Evolutionary conservation across 2,888 invertebrate species (phyloP), one percentile per base, ranked within the genome.

Genomic region (Pollenia griseotomentosa): DNA sequence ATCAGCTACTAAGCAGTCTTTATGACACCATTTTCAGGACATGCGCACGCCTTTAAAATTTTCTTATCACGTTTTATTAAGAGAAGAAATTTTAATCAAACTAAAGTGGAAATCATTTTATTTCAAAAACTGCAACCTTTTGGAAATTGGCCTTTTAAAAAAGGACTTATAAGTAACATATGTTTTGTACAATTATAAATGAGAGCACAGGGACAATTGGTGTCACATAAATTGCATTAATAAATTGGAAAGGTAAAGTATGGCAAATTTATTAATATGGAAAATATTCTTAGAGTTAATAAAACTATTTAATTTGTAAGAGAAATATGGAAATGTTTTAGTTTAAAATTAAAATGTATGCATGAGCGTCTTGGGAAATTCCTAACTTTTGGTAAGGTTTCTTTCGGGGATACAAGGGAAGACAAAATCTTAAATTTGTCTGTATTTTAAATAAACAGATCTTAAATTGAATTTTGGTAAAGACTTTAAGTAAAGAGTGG

Each of bases 161-260:
- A 57, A 48, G 82, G 46, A 61, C 19, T 53, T 51, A 48, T 63
- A 42, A 10, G 53, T 10, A 57, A 55, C 83, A 83, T 77, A 83
- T 83, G 77, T 57, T 74, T 44, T 12, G 23, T n/a, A 59, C 51
- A 74, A 74, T 57, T 66, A 81, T 12, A 73, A 74, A 57, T 48
- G 55, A 57, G 73, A 57, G 65, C 81, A 42, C 14, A 23, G 65
- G 66, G 65, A 81, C 73, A 81, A n/a, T 48, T 66, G 57, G n/a
- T 73, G 73, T 65, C 81, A 57, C 57, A 55, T 71, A 63, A 71
- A 6, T 73, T 73, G 55, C 33, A 81, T 74, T 74, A 74, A 19
- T 73, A n/a, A 73, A n/a, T 53, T 42, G 23, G 51, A 51, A 53
- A 12, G 14, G 5, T 23, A 2, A 23, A 23, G 23, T 0, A 46